Conservation (phyloP, 2,888 invertebrate species). For the Protodeltote pygarga region DNA sequence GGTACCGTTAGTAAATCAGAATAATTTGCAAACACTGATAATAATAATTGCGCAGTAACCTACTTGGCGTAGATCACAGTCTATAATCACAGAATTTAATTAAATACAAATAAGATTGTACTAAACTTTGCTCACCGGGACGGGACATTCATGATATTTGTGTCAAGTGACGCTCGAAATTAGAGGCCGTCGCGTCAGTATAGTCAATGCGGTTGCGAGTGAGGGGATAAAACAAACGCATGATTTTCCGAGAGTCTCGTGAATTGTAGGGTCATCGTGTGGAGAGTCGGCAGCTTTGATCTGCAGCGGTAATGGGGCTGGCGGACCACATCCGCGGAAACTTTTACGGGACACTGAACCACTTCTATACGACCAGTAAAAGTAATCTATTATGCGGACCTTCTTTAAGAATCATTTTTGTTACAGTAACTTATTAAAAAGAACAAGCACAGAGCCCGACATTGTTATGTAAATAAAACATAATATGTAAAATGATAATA, state of each 20-base stretch:
- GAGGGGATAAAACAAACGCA: constrained; percentile 64
- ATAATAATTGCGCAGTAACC: constrained; percentile 68
- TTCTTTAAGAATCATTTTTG: constrained; percentile 60
- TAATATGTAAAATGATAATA: constrained; percentile 21
- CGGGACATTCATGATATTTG: constrained; percentile 11
- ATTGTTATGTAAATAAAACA: constrained; percentile 41
- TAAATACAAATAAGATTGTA: constrained; percentile 49
- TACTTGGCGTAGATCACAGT: constrained; percentile 40
- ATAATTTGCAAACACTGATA: constrained; percentile 56
- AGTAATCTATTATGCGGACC: constrained; percentile 65
- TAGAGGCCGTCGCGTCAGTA: constrained; percentile 28
- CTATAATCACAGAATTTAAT: constrained; percentile 48
- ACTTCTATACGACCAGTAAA: constrained; percentile 73
- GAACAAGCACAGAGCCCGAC: constrained; percentile 26
- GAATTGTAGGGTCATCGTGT: constrained; percentile 63
- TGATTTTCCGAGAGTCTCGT: constrained; percentile 64
- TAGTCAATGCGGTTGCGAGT: constrained; percentile 41
- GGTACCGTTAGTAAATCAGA: constrained; percentile 33
- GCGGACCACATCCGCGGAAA: constrained; percentile 77
- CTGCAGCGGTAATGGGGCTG: constrained; percentile 68
- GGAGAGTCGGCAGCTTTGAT: constrained; percentile 75
- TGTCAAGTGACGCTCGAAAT: constrained; percentile 43
- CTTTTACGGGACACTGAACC: constrained; percentile 83
- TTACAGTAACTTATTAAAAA: constrained; percentile 44
- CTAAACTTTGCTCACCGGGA: constrained; percentile 33